A percentile compares a stretch with the other conserved stretches of the same genome.
Conservation (phyloP, 2,888 invertebrate species). For the Tholera decimalis region DNA sequence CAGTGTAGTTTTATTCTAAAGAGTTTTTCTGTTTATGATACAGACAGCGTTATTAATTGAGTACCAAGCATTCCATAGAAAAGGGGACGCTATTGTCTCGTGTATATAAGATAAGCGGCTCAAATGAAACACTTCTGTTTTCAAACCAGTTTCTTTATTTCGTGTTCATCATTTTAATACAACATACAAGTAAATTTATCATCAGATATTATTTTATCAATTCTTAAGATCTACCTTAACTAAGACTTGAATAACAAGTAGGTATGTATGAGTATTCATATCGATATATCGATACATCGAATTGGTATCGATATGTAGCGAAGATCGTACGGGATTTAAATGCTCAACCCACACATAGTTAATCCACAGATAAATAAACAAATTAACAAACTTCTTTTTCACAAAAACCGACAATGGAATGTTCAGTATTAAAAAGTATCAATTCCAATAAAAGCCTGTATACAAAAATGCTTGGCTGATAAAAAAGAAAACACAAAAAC, state of each 20-base stretch:
- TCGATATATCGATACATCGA: slow-evolving; percentile 62
- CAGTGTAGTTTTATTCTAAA: too few species aligned
- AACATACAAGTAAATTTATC: slow-evolving; percentile 92
- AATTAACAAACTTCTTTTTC: slow-evolving; percentile 65
- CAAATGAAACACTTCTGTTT: slow-evolving; percentile 82
- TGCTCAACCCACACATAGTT: slow-evolving; percentile 65
- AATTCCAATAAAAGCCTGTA: slow-evolving; percentile 67
- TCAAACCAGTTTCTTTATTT: slow-evolving; percentile 92
- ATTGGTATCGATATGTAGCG: slow-evolving; percentile 66
- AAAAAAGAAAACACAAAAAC: slow-evolving; percentile 68
- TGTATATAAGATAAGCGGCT: background rate
- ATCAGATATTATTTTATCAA: slow-evolving; percentile 91
- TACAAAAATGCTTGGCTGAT: slow-evolving; percentile 60
- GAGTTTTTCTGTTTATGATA: background rate
- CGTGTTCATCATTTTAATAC: slow-evolving; percentile 91
- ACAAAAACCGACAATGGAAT: slow-evolving; percentile 64
- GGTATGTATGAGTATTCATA: slow-evolving; percentile 78
- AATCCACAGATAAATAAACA: slow-evolving; percentile 67
- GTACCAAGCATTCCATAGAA: background rate
- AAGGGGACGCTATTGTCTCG: background rate
- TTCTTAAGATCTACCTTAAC: slow-evolving; percentile 90
- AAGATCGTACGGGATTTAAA: slow-evolving; percentile 63
- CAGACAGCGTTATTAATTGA: background rate
- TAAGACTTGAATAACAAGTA: slow-evolving; percentile 90
- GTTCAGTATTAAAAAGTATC: slow-evolving; percentile 64